Evolutionary conservation across 2,888 invertebrate species (phyloP).

Genomic region (Apamea sordens): DNA sequence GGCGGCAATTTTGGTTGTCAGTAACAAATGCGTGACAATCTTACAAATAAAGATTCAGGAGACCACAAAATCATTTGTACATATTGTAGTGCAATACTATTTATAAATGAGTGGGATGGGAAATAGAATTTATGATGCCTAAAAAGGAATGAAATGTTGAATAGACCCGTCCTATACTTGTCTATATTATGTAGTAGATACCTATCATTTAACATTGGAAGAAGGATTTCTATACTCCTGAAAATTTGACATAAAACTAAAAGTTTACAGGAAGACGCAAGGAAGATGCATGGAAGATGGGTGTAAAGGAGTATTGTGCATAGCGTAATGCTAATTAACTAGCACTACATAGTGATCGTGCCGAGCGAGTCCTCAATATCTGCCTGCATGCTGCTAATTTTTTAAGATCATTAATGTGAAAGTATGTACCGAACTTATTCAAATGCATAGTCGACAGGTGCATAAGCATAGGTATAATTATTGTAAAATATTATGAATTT

Average conservation of each 20-base stretch:
- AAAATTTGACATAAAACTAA: not conserved
- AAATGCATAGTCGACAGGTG: not conserved
- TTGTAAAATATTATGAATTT: not conserved
- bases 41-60: constrained; percentile 73
- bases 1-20: constrained; percentile 77
- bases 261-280: no score
- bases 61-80: constrained; percentile 7
- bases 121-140: not conserved
- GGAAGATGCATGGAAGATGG: no score
- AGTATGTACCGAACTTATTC: not conserved
- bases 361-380: not conserved
- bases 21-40: constrained; percentile 79
- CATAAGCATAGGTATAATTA: not conserved
- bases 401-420: not conserved
- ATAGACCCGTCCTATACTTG: not conserved
- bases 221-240: not conserved
- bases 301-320: no score
- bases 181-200: not conserved
- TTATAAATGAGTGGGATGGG: not conserved
- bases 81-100: constrained; percentile 3
- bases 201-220: not conserved
- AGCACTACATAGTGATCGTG: not conserved
- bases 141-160: no score
- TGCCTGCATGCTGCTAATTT: not conserved
- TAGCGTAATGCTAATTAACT: not conserved